Percentiles rank a stretch among this genome's conserved stretches.
Conservation (phyloP, 2,888 invertebrate genomes). For the Agrilus biguttatus region DNA sequence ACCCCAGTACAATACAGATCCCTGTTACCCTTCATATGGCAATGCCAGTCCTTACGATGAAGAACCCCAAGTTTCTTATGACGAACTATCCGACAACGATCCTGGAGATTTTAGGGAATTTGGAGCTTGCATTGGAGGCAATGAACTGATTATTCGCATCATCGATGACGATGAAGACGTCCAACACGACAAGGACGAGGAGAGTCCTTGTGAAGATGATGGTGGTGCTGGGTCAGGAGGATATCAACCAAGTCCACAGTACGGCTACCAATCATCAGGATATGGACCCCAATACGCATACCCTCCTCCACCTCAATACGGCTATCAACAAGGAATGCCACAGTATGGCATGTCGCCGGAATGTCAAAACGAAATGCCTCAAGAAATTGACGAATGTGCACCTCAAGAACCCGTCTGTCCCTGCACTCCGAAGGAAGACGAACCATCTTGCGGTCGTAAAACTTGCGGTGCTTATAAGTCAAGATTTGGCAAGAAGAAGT, state of each 20-base stretch:
- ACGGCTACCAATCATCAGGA: too few species aligned
- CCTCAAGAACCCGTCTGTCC: not conserved
- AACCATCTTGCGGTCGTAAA: too few species aligned
- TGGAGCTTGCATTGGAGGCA: constrained; percentile 3
- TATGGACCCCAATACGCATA: too few species aligned
- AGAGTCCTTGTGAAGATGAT: not conserved
- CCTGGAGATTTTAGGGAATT: too few species aligned
- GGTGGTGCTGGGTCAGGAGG: not conserved
- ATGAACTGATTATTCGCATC: constrained; percentile 2
- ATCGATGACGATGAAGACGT: not conserved
- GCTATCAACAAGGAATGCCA: too few species aligned
- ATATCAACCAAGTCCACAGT: not conserved
- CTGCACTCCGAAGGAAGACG: not conserved
- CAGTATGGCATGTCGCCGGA: not conserved
- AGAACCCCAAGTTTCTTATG: not conserved
- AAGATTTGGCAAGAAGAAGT: too few species aligned
- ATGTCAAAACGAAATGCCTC: not conserved
- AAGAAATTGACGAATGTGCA: not conserved
- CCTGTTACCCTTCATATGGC: too few species aligned
- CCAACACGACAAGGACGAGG: not conserved
- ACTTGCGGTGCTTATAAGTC: too few species aligned
- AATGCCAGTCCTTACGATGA: not conserved
- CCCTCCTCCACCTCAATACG: too few species aligned
- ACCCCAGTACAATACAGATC: too few species aligned
- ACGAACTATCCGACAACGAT: constrained; percentile 1